Evolutionary conservation across 2,888 invertebrate genomes (phyloP), one percentile per base, ranked within the genome.

Genomic region (Psylliodes chrysocephalus): DNA sequence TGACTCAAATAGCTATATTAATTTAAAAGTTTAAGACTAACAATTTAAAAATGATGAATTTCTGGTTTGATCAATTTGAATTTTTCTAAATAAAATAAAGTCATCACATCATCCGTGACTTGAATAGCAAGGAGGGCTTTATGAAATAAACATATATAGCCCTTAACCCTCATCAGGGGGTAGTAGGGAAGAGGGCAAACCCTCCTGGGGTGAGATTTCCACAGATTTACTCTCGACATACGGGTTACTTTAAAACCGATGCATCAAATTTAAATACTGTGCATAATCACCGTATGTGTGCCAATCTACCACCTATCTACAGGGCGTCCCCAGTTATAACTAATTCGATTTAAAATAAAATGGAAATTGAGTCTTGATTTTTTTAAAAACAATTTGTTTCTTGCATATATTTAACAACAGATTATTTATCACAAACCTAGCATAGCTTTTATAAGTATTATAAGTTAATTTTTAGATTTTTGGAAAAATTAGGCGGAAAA

Each of bases 161-260:
- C 30, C 33, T 44, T 46, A 55, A 46, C 55, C 55, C 55, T 55
- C 55, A 8, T n/a, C 18, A 10, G 46, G 33, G 44, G 28, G 28
- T 30, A n/a, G 3, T 28, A 25, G 28, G 7, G 15, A 7, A 44
- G 22, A 28, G 28, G 18, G 4, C 14, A 35, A 47, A 57, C 56
- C 56, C 51, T 64, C 63, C 60, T 54, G 56, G 67, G 69, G 59
- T 59, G 59, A 59, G 35, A 59, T 59, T 49, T 63, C 62, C 66
- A 19, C 64, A 65, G 71, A 73, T 73, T 73, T 74, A 74, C 70
- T 72, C 72, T 74, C 56, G 30, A 18, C 75, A 75, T 78, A 78
- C 78, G 78, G 77, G 76, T 75, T 71, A 77, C 72, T 78, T 79
- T 77, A 78, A 78, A 78, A 73, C 72, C 69, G 71, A 76, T 76